Conservation (phyloP, 2,113 vertebrate species). For the Protobothrops mucrosquamatus region DNA sequence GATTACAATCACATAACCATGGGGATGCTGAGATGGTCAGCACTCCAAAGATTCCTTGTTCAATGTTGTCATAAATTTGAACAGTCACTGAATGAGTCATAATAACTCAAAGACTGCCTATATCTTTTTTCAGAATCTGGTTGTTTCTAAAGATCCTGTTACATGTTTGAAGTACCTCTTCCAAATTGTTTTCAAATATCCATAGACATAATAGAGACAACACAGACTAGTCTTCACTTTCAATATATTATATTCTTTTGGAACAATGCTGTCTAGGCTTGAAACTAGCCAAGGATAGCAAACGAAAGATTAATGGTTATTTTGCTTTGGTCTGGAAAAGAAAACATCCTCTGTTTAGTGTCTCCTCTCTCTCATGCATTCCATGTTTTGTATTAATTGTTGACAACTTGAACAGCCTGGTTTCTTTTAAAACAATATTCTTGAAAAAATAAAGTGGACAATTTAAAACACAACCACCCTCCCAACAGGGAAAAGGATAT, state of each 20-base stretch:
- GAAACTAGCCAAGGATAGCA: not conserved
- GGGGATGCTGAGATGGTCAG: not conserved
- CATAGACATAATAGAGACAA: not conserved
- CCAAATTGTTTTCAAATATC: not conserved
- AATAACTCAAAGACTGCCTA: not conserved
- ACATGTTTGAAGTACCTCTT: not conserved
- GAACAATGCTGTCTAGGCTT: not conserved
- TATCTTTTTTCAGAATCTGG: not conserved
- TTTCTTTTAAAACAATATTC: not conserved
- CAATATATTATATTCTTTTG: not conserved
- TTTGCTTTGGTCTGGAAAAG: not conserved
- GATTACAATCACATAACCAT: not conserved
- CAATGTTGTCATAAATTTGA: not conserved
- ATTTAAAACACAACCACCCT: not conserved
- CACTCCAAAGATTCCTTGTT: not conserved
- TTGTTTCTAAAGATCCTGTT: not conserved
- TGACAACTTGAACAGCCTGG: not conserved
- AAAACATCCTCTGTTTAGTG: not conserved
- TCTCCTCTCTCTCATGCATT: not conserved
- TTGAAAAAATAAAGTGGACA: not conserved
- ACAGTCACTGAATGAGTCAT: not conserved
- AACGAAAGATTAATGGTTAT: not conserved
- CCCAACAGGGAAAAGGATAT: not conserved
- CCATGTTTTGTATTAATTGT: not conserved
- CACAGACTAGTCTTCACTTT: not conserved